Percentiles rank a stretch among this genome's conserved stretches.
Evolutionary conservation across 2,797 vertebrate species (phyloP).

Genomic region (Thaleichthys pacificus): DNA sequence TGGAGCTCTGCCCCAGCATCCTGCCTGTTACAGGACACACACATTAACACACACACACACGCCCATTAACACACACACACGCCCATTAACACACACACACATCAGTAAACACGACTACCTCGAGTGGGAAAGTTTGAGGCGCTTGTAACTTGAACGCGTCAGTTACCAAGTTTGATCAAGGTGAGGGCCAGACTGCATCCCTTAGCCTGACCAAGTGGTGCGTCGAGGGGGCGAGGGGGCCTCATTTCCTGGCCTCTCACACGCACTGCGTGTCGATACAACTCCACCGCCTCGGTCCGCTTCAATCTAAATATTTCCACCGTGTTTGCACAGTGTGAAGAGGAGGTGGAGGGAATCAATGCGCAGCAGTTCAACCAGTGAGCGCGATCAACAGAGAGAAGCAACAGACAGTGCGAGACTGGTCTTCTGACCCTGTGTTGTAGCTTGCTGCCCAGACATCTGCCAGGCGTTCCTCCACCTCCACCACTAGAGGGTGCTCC

Average conservation of each 20-base stretch:
- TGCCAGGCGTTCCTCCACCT: slow-evolving; percentile 60
- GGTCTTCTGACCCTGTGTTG: slow-evolving; percentile 53
- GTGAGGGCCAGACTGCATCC: background rate
- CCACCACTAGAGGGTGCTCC: slow-evolving; percentile 57
- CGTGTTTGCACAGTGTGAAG: too few species aligned
- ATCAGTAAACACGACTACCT: background rate
- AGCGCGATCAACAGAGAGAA: background rate
- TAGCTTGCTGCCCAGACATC: slow-evolving; percentile 53
- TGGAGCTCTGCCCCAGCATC: slow-evolving; percentile 41
- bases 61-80: background rate
- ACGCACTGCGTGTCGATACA: slow-evolving; percentile 5
- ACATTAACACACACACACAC: background rate
- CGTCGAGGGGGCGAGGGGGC: background rate
- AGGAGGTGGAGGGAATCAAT: background rate
- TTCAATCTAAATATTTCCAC: background rate
- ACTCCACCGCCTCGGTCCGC: background rate
- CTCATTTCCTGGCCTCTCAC: slow-evolving; percentile 2
- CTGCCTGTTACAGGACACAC: slow-evolving; percentile 46
- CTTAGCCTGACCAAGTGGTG: background rate
- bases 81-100: background rate
- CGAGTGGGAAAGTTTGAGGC: background rate
- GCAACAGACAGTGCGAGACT: background rate
- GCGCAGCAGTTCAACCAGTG: background rate
- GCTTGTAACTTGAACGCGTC: too few species aligned
- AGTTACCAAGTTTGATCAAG: slow-evolving; percentile 12